Conservation (phyloP, 37 sponge, comb jelly and placozoan species). For the Aphrocallistes beatrix region DNA sequence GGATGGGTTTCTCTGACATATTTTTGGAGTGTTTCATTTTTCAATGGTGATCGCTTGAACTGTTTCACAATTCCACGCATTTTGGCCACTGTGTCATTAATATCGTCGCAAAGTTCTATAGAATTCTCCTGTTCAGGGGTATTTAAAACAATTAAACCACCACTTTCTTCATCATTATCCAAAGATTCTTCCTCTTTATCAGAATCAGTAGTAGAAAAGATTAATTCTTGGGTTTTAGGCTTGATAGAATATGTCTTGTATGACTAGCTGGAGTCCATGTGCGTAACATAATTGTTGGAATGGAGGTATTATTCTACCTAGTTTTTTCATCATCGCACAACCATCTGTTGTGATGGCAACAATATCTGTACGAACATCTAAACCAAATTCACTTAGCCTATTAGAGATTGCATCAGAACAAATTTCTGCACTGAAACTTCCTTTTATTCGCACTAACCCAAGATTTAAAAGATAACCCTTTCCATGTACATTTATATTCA, state of each 20-base stretch:
- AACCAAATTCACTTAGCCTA: background rate
- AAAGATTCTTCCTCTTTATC: background rate
- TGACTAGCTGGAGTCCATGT: background rate
- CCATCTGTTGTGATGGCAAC: slow-evolving; percentile 14
- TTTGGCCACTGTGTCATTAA: background rate
- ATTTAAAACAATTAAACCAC: background rate
- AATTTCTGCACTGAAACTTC: too few species aligned
- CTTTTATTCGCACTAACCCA: background rate
- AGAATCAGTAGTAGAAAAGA: background rate
- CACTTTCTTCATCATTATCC: background rate
- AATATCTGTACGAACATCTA: background rate
- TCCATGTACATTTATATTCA: background rate
- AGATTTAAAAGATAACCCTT: background rate
- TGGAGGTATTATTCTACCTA: background rate
- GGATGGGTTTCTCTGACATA: background rate
- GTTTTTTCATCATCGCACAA: slow-evolving; percentile 13
- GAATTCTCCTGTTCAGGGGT: background rate
- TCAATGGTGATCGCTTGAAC: too few species aligned
- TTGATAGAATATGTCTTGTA: slow-evolving; percentile 4
- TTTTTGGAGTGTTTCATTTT: background rate
- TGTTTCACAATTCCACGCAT: slow-evolving; percentile 2
- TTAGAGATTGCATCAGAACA: background rate
- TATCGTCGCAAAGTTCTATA: background rate
- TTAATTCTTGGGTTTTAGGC: background rate
- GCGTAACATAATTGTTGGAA: slow-evolving; percentile 15